Percentiles rank a stretch among this genome's conserved stretches.
phyloP scores from a whole-genome alignment of 2,113 vertebrate species.

The Ia io region DNA sequence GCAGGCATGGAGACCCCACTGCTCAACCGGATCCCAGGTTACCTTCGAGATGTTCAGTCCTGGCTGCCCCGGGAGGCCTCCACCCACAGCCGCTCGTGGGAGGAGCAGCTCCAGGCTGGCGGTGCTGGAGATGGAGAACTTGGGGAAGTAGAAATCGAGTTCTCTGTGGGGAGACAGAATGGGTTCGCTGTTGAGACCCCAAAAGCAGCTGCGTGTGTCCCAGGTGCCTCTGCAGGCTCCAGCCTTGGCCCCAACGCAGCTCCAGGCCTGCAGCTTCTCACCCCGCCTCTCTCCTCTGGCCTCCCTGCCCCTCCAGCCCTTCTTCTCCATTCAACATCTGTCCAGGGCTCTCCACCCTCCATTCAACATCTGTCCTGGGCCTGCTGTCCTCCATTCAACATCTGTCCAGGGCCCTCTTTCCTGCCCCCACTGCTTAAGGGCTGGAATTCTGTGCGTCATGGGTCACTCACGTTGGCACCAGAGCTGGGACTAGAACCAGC shows the following conservation, averaged over 20 bases:
- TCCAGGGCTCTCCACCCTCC: neutral
- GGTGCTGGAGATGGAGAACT: neutral
- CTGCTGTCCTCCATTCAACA: neutral
- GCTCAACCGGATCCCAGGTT: neutral
- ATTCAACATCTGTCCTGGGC: too few relatives aligned
- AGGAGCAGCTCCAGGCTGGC: neutral
- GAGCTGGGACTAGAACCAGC: neutral
- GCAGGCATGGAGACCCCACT: accelerated
- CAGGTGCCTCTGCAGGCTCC: accelerated
- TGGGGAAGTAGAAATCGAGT: neutral
- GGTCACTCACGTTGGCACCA: neutral
- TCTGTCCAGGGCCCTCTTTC: neutral
- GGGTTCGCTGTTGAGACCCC: neutral
- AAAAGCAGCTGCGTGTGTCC: neutral
- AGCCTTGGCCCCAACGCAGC: neutral
- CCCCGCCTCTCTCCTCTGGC: neutral
- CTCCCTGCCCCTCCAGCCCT: neutral
- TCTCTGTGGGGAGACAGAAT: neutral
- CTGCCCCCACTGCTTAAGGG: neutral
- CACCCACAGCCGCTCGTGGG: accelerated
- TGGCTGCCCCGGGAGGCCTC: neutral
- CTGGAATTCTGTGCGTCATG: neutral
- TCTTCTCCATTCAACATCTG: neutral
- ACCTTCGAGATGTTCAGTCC: neutral
- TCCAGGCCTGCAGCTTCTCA: neutral